Percentiles rank a stretch among this genome's conserved stretches.
Conservation (phyloP, 2,888 invertebrate genomes). For the Euzophera pinguis region DNA sequence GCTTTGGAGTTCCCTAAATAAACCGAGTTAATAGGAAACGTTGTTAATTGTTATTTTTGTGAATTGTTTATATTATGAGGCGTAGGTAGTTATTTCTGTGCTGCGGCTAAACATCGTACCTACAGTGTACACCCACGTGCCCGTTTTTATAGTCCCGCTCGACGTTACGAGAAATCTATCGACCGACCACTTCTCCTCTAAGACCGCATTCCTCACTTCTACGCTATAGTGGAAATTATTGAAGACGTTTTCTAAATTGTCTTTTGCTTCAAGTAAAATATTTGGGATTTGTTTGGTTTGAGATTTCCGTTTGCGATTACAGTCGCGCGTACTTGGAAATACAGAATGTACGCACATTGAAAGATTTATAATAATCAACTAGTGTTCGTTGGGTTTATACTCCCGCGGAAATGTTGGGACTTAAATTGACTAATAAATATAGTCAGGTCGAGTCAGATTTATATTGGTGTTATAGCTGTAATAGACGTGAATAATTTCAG, state of each 20-base stretch:
- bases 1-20: conserved; percentile 6
- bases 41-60: conserved; percentile 15
- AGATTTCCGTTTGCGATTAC: too few species aligned
- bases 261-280: neutral
- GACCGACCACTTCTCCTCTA: conserved; percentile 4
- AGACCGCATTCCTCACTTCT: conserved; percentile 9
- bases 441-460: too few species aligned
- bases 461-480: too few species aligned
- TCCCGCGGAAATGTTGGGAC: too few species aligned
- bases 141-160: conserved; percentile 12
- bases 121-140: conserved; percentile 7
- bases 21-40: conserved; percentile 10
- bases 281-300: too few species aligned
- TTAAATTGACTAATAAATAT: too few species aligned
- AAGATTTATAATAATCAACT: too few species aligned
- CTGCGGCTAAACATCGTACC: conserved; percentile 3
- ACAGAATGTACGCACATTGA: too few species aligned
- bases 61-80: conserved; percentile 12
- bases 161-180: conserved; percentile 10
- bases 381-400: too few species aligned
- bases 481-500: too few species aligned
- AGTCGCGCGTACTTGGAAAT: too few species aligned
- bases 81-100: conserved; percentile 11
- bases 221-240: conserved; percentile 1
- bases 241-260: neutral